Evolutionary conservation across 2,888 invertebrate species (phyloP).

Genomic region (Oscheius onirici): DNA sequence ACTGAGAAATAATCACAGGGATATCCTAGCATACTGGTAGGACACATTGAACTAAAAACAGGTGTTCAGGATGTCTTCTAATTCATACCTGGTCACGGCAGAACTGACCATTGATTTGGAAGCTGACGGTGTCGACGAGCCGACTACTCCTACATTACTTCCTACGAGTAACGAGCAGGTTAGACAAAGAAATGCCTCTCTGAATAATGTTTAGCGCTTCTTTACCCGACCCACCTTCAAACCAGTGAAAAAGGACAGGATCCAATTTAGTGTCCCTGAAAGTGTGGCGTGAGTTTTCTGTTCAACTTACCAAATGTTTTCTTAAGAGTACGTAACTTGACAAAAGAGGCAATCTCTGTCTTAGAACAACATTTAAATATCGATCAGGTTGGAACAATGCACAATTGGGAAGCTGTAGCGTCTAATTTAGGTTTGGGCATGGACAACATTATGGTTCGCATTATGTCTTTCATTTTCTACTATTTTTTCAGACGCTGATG

Average conservation of each 20-base stretch:
- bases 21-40: background rate
- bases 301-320: too few relatives aligned
- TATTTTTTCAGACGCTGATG: background rate
- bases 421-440: background rate
- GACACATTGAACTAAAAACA: background rate
- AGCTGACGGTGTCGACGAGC: background rate
- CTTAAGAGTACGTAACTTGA: constrained; percentile 18
- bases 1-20: background rate
- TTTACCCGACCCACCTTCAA: background rate
- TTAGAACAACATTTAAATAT: constrained; percentile 11
- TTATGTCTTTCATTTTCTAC: background rate
- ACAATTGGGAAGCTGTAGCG: constrained; percentile 24
- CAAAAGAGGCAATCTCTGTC: background rate
- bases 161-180: background rate
- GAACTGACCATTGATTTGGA: constrained; percentile 24
- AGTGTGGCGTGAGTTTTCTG: background rate
- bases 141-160: background rate
- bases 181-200: background rate
- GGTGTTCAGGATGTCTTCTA: background rate
- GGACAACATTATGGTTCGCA: constrained; percentile 6
- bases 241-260: background rate
- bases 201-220: background rate
- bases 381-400: constrained; percentile 14
- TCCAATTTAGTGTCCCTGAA: background rate
- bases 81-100: constrained; percentile 6